Evolutionary conservation across 2,888 invertebrate genomes (phyloP).

Genomic region (Pyralis farinalis): DNA sequence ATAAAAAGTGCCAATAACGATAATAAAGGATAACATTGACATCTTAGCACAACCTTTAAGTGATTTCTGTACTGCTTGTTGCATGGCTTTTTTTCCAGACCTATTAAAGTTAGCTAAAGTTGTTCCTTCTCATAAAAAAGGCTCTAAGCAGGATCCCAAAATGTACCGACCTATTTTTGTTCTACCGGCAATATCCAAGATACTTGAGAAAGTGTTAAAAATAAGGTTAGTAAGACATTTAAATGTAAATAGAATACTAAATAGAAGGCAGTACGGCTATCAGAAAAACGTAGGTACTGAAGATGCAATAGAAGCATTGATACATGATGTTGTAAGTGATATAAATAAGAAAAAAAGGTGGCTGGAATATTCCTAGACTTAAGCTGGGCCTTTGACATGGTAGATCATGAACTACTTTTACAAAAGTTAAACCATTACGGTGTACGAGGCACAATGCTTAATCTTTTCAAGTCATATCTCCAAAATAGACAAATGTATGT

Average conservation of each 20-base stretch:
- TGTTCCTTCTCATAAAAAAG: conserved; percentile 10
- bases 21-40: conserved; percentile 9
- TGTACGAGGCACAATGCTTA: no score
- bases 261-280: neutral
- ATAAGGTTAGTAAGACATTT: conserved; percentile 3
- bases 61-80: conserved; percentile 4
- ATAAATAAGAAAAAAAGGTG: neutral
- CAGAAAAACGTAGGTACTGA: neutral
- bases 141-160: conserved; percentile 4
- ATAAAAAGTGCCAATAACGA: conserved; percentile 3
- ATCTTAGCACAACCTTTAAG: conserved; percentile 7
- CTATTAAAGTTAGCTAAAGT: conserved; percentile 8
- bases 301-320: neutral
- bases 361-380: neutral
- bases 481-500: no score
- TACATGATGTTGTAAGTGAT: neutral
- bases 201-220: conserved; percentile 5
- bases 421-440: no score
- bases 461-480: no score
- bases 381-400: no score
- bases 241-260: neutral
- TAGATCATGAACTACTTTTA: no score
- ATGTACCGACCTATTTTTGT: conserved; percentile 2
- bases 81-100: no score
- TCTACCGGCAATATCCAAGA: conserved; percentile 3